Conservation (phyloP, 2,113 vertebrate genomes). For the Nycticebus coucang region DNA sequence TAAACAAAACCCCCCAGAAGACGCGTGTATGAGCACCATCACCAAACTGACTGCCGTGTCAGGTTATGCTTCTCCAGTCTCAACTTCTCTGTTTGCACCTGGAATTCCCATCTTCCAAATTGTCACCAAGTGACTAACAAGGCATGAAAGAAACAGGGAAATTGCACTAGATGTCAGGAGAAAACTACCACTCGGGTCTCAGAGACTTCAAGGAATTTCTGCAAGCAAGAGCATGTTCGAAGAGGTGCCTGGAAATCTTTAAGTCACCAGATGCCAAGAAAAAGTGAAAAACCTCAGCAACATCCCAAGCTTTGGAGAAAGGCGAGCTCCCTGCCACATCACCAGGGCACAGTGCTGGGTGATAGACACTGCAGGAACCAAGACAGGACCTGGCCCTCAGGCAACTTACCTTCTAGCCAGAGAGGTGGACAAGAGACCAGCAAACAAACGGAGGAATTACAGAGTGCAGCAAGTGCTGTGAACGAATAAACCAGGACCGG, state of each 20-base stretch:
- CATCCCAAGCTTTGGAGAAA: neutral
- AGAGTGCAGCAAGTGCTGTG: neutral
- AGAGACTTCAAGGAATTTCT: neutral
- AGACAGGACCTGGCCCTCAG: neutral
- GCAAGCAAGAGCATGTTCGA: neutral
- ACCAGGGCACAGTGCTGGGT: neutral
- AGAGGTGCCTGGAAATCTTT: neutral
- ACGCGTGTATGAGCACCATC: neutral
- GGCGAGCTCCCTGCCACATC: neutral
- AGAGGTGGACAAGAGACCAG: neutral
- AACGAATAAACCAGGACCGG: neutral
- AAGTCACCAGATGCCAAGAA: neutral
- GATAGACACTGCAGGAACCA: neutral
- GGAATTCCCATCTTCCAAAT: neutral
- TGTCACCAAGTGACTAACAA: neutral
- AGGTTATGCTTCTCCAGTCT: neutral
- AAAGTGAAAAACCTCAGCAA: neutral
- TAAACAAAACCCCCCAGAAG: neutral
- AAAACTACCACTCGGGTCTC: neutral
- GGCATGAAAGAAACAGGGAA: neutral
- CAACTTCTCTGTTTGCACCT: neutral
- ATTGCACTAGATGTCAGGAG: neutral
- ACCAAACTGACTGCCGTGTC: neutral
- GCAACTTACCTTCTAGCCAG: neutral
- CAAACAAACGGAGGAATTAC: neutral